Evolutionary conservation across 2,888 invertebrate genomes (phyloP).

Genomic region (Melieria omissa): DNA sequence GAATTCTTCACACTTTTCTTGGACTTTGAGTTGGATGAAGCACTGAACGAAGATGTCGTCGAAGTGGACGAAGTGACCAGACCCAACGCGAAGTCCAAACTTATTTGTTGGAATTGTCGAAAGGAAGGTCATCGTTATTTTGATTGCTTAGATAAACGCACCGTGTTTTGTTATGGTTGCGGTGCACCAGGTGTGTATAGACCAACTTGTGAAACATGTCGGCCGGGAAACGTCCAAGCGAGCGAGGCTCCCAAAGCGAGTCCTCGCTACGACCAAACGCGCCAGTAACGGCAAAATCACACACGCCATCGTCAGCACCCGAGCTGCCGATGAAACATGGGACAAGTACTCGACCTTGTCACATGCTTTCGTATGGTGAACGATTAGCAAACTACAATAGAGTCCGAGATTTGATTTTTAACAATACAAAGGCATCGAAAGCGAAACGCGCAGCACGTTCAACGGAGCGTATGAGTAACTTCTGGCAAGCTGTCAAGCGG

Average conservation of each 20-base stretch:
- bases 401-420: not conserved
- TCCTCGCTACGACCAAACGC: conserved; percentile 14
- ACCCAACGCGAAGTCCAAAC: not conserved
- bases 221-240: conserved; percentile 27
- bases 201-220: conserved; percentile 25
- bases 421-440: not conserved
- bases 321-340: not conserved
- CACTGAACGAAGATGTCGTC: not conserved
- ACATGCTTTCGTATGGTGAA: conserved; percentile 17
- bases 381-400: conserved; percentile 8
- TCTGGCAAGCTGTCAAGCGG: conserved; percentile 17
- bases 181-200: conserved; percentile 23
- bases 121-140: conserved; percentile 28
- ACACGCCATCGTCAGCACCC: not conserved
- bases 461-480: conserved; percentile 7
- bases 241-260: conserved; percentile 12
- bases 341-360: conserved; percentile 3
- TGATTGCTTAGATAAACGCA: conserved; percentile 25
- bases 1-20: too few species aligned
- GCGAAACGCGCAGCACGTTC: not conserved
- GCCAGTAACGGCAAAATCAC: not conserved
- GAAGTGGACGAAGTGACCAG: conserved; percentile 6
- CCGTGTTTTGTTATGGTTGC: conserved; percentile 31
- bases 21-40: not conserved
- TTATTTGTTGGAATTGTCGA: conserved; percentile 26